phyloP scores from a whole-genome alignment of 2,113 vertebrate species.

The Equus quagga region DNA sequence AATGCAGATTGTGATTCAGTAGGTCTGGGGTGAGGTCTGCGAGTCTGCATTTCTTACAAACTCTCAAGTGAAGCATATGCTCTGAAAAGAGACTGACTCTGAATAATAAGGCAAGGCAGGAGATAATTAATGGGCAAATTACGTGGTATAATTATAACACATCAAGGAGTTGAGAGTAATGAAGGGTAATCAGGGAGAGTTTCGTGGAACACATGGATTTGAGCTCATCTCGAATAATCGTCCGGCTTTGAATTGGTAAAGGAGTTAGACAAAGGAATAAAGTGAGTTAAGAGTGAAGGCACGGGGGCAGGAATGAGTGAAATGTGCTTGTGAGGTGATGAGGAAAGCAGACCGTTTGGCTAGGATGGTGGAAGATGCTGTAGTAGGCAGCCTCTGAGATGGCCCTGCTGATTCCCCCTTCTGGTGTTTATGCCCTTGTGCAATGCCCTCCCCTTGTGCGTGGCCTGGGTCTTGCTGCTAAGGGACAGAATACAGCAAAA shows the following conservation, averaged over 20 bases:
- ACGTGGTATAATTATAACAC: slow-evolving; percentile 48
- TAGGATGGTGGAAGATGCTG: background rate
- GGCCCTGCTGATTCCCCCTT: too few species aligned
- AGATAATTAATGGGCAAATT: slow-evolving; percentile 65
- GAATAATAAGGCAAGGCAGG: slow-evolving; percentile 17
- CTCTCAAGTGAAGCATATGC: background rate
- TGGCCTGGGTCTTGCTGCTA: background rate
- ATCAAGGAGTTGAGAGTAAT: slow-evolving; percentile 54
- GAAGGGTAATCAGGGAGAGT: slow-evolving; percentile 37
- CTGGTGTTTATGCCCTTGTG: background rate
- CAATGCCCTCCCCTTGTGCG: background rate
- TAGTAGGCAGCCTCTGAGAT: background rate
- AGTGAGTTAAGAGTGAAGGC: background rate
- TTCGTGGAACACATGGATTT: slow-evolving; percentile 1
- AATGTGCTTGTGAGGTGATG: background rate
- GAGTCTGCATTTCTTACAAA: background rate
- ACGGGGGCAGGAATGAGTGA: background rate
- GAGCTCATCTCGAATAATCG: background rate
- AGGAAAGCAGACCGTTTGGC: background rate
- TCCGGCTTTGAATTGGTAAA: background rate
- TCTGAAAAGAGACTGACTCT: background rate
- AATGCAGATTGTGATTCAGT: background rate
- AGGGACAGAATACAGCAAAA: background rate
- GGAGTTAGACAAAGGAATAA: background rate
- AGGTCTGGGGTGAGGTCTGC: background rate